A percentile compares a stretch with the other conserved stretches of the same genome.
Evolutionary conservation across 1,140 invertebrate genomes (phyloP).

Genomic region (Drosophila hydei): DNA sequence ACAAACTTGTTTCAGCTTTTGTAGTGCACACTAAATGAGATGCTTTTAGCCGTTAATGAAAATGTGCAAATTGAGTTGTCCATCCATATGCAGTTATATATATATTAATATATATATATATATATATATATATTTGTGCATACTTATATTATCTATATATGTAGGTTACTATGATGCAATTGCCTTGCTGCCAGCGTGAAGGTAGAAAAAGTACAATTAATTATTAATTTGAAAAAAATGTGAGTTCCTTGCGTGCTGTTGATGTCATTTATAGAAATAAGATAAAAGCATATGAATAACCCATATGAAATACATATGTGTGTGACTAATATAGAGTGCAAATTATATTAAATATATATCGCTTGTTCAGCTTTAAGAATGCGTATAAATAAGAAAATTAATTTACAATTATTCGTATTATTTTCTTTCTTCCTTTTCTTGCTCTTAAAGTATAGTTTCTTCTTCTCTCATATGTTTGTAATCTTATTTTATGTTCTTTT

Average conservation of each 20-base stretch:
- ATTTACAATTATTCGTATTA: no score
- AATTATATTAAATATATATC: no score
- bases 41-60: constrained; percentile 71
- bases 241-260: background rate
- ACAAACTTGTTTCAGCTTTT: constrained; percentile 31
- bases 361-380: no score
- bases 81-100: background rate
- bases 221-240: background rate
- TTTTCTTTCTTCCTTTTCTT: no score
- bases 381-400: no score
- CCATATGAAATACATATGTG: no score
- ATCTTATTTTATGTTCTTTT: no score
- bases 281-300: background rate
- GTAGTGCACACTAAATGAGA: constrained; percentile 42
- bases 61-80: constrained; percentile 70
- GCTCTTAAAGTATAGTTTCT: no score
- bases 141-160: background rate
- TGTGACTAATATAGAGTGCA: no score
- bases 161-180: constrained; percentile 2
- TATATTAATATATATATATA: constrained; percentile 6
- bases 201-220: background rate
- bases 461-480: no score
- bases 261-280: background rate
- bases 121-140: constrained; percentile 11
- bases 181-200: background rate